Evolutionary conservation across 2,797 vertebrate species (phyloP).

Genomic region (Sebastes cheni): DNA sequence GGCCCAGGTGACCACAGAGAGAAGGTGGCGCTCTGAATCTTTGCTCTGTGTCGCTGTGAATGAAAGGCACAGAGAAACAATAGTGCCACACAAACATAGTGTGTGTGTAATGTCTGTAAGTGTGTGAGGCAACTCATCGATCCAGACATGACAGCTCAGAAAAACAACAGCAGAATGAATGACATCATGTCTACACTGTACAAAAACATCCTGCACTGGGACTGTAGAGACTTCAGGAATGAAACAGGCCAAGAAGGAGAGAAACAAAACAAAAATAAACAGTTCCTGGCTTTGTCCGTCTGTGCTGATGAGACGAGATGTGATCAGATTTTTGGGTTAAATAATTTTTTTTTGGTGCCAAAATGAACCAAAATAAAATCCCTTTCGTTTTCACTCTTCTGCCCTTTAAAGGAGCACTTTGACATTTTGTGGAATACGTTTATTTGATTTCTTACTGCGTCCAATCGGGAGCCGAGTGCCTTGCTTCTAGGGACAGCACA

Average conservation of each 20-base stretch:
- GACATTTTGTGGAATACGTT: background rate
- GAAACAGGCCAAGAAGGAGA: background rate
- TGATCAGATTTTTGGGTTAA: background rate
- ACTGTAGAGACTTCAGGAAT: background rate
- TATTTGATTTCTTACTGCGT: background rate
- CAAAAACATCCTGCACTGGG: background rate
- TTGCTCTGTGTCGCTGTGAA: conserved; percentile 24
- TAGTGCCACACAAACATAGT: background rate
- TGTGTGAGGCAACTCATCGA: conserved; percentile 14
- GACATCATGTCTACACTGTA: conserved; percentile 28
- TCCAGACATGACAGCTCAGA: conserved; percentile 24
- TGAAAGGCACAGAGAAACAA: conserved; percentile 43
- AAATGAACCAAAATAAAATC: background rate
- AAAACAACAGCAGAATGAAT: conserved; percentile 29
- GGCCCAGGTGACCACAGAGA: conserved; percentile 2
- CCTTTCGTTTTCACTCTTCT: background rate
- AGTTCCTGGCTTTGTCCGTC: conserved; percentile 45
- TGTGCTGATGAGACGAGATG: conserved; percentile 15
- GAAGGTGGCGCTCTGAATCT: conserved; percentile 3
- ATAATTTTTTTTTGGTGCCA: background rate
- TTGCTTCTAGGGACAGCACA: too few species aligned
- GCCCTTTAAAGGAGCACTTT: background rate
- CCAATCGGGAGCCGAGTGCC: too few species aligned
- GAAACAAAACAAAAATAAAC: too few species aligned
- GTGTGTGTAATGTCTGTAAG: background rate